Percentiles rank a stretch among this genome's conserved stretches.
Conservation (phyloP, 2,797 vertebrate species). For the Acanthiza pusilla region DNA sequence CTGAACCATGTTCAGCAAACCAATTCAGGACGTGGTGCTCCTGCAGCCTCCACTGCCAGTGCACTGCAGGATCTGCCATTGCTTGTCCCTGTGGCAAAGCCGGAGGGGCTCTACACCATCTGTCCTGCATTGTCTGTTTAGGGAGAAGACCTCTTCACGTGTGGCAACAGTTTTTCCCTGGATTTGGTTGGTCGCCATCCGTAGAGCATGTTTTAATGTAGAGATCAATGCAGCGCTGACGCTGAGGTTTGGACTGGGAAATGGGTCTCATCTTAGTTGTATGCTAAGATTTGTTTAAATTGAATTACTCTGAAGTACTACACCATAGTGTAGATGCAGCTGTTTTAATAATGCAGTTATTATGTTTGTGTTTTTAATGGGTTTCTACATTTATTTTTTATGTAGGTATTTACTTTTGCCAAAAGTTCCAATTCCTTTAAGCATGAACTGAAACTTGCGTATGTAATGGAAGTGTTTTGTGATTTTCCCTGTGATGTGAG, state of each 20-base stretch:
- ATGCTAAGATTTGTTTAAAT: constrained; percentile 8
- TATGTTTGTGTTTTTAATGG: constrained; percentile 18
- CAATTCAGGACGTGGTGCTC: constrained; percentile 77
- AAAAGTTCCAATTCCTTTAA: constrained; percentile 21
- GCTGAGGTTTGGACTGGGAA: constrained; percentile 32
- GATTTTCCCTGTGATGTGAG: background rate
- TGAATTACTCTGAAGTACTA: constrained; percentile 53
- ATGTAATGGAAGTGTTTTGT: background rate
- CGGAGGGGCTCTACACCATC: background rate
- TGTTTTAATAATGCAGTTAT: constrained; percentile 5
- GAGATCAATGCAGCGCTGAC: constrained; percentile 19
- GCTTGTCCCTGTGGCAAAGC: background rate
- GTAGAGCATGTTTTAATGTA: constrained; percentile 36
- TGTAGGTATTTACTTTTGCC: constrained; percentile 46
- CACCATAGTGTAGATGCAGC: constrained; percentile 60
- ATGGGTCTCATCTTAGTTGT: constrained; percentile 33
- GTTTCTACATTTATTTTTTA: constrained; percentile 50
- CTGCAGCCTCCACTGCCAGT: constrained; percentile 20
- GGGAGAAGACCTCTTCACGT: constrained; percentile 21
- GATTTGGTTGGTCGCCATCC: constrained; percentile 9
- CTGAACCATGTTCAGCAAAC: constrained; percentile 99
- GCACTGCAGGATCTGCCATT: constrained; percentile 4
- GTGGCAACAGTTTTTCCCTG: constrained; percentile 37
- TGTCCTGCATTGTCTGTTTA: background rate
- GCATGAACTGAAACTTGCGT: background rate